Base-by-base conservation (phyloP, 37 sponge, comb jelly and placozoan species). In the Hormiphora californensis region DNA sequence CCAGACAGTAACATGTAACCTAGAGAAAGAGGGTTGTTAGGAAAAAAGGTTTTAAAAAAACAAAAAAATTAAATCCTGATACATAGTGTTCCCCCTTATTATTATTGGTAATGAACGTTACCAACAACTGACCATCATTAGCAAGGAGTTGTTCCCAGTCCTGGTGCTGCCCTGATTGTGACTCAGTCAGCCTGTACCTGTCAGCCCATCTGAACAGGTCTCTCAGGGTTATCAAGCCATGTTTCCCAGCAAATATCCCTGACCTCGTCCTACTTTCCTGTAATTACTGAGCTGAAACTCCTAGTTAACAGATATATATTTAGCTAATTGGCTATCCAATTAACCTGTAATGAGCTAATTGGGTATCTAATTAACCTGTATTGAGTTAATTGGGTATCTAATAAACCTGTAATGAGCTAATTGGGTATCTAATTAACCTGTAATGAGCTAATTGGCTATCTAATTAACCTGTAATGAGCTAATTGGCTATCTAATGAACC, bases 91-190 rank as follows among this genome's bases (percentile, higher is more conserved):
- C 15, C 12, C 15, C 15, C 9, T 49, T 49, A 17, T 15, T 49
- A 15, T 15, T 17, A 49, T 49, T 17, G 9, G 15, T 49, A 15
- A 15, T 9, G 9, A 49, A 49, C 53, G 15, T 49, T 15, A 9
- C 33, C 28, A 27, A 85, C 63, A 30, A 17, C 93, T 53, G 39
- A 95, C 96, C 98, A 90, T 98, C 99, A 55, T 94, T 96, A 39
- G 94, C 95, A 3, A 98, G 88, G 34, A 89, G 88, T 89, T 95
- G 95, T n/a, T 98, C 95, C 99, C 99, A 98, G 88, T 98, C 99
- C 0, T 54, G n/a, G 30, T 65, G 59, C 11, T 40, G 55, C 19
- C 40, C 49, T 15, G 8, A 17, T n/a, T n/a, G n/a, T n/a, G n/a
- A n/a, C 11, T 54, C 54, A 4, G 35, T 40, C 31, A 85, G 54